Percentiles rank a stretch among this genome's conserved stretches.
Conservation (phyloP, 1,140 invertebrate species). For the Calosoma granatense region DNA sequence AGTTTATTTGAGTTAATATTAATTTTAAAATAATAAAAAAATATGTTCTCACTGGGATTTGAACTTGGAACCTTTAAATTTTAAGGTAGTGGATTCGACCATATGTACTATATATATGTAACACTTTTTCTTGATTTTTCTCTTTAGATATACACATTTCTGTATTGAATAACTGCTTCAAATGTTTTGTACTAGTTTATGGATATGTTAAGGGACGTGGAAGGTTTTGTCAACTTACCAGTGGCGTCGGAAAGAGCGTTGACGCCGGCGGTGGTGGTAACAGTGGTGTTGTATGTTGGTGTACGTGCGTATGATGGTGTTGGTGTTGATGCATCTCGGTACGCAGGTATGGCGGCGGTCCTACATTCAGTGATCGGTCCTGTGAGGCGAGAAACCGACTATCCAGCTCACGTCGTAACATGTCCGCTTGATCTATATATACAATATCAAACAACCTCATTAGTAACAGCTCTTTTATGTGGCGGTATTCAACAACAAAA, state of each 20-base stretch:
- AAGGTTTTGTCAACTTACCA: constrained; percentile 46
- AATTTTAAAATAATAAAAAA: not conserved
- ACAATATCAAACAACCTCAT: constrained; percentile 20
- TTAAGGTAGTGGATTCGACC: no score
- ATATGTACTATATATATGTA: no score
- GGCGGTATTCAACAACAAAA: constrained; percentile 31
- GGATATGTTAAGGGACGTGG: no score
- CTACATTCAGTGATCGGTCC: constrained; percentile 43
- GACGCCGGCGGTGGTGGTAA: constrained; percentile 43
- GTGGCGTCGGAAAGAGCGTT: constrained; percentile 47
- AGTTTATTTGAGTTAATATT: not conserved
- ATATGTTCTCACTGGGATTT: not conserved
- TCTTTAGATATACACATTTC: no score
- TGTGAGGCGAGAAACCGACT: constrained; percentile 76
- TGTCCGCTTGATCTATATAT: constrained; percentile 67
- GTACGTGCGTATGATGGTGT: constrained; percentile 83
- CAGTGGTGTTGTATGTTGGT: constrained; percentile 65
- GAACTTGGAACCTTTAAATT: not conserved
- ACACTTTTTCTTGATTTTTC: no score
- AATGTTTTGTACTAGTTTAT: no score
- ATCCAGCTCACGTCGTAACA: constrained; percentile 83
- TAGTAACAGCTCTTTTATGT: not conserved
- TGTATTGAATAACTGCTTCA: no score
- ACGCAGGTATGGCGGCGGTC: constrained; percentile 58
- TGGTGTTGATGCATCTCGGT: constrained; percentile 86